A percentile compares a stretch with the other conserved stretches of the same genome.
phyloP scores from a whole-genome alignment of 2,797 vertebrate species.

The Gallinago solitaria region DNA sequence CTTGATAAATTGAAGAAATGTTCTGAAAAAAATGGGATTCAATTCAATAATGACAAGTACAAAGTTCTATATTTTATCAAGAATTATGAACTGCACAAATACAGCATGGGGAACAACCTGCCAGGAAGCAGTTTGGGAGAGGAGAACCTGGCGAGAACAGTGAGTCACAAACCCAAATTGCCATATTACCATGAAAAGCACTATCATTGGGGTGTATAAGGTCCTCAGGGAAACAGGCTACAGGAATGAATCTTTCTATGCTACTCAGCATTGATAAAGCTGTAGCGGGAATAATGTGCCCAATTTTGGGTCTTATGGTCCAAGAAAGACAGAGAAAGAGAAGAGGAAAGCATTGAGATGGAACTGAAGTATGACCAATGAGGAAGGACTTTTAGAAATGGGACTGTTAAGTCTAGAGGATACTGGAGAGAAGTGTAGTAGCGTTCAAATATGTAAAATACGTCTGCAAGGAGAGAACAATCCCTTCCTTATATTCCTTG shows the following conservation, averaged over 20 bases:
- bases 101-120: not conserved
- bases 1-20: slow-evolving; percentile 41
- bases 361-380: not conserved
- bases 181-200: not conserved
- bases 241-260: not conserved
- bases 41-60: slow-evolving; percentile 5
- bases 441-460: not conserved
- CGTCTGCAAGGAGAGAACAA: not conserved
- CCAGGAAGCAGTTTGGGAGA: not conserved
- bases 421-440: not conserved
- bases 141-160: not conserved
- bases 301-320: not conserved
- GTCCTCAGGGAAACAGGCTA: not conserved
- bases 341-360: not conserved
- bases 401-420: not conserved
- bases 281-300: not conserved
- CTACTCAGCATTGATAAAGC: not conserved
- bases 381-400: not conserved
- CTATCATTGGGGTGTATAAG: not conserved
- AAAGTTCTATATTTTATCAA: slow-evolving; percentile 4
- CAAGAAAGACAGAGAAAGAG: not conserved
- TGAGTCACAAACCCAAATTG: not conserved
- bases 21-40: slow-evolving; percentile 30
- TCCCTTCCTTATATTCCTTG: not conserved
- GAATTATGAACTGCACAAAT: not conserved